Base-by-base conservation (phyloP, 2,113 vertebrate genomes). In the Heterochromis multidens region DNA sequence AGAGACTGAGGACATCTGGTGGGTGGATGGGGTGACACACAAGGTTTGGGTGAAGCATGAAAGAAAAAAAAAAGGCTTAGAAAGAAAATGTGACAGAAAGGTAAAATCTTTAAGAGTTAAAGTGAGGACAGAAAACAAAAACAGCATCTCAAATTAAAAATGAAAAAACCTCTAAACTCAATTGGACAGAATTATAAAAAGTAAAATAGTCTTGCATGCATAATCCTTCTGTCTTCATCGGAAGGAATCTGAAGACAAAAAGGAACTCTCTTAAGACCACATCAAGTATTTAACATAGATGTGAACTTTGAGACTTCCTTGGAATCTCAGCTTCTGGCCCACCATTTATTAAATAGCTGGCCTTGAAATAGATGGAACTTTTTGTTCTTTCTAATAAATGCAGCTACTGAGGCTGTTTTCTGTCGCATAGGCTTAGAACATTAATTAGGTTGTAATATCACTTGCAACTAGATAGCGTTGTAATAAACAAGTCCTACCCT, bases 281-380 rank as follows among this genome's bases (percentile, higher is more conserved):
- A 93, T 93, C 78, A 87, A 89, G 86, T 90, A 90, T 93, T 93
- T 87, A 88, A 89, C 90, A 88, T 76, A 35, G 58, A 87, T 59
- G 60, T 93, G 83, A 93, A 91, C 87, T 86, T 37, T 57, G 81
- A 87, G 84, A 79, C 78, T 31, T 67, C 82, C 74, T 37, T 91
- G 52, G 87, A 88, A 92, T 90, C 85, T 84, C 74, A 77, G 84
- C 86, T 77, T 72, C 77, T 56, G 49, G 84, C 81, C 57, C 49
- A 76, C 62, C 62, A 56, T 83, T 93, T 77, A 86, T 91, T 89
- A 85, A 80, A 84, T 67, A 78, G 23, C 81, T 79, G 83, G 9
- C 62, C 70, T 11, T 60, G 54, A 83, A 80, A 56, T 57, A 52
- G 54, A 89, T 3, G 19, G 52, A 31, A 8, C 83, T 76, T 90